Evolutionary conservation across 2,113 vertebrate species (phyloP).

Genomic region (Caranx melampygus): DNA sequence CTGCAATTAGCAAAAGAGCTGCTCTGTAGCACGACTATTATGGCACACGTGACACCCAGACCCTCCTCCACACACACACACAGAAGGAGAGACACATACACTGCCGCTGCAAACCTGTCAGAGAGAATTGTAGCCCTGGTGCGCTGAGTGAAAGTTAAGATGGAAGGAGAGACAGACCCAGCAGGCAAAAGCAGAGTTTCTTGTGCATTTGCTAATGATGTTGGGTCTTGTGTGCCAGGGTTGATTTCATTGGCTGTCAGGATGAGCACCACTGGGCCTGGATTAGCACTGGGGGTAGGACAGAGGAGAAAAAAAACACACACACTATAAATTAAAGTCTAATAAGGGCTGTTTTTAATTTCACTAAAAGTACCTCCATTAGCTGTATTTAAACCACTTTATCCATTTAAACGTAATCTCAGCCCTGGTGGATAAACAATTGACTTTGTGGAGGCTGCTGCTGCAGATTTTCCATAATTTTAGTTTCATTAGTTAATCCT

Average conservation of each 20-base stretch:
- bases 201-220: conserved; percentile 78
- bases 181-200: conserved; percentile 56
- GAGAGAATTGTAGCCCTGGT: conserved; percentile 49
- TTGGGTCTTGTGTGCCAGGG: conserved; percentile 73
- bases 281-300: conserved; percentile 60
- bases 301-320: conserved; percentile 37
- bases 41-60: conserved; percentile 47
- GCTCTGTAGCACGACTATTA: conserved; percentile 41
- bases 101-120: conserved; percentile 54
- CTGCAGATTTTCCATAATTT: conserved; percentile 45
- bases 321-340: conserved; percentile 67
- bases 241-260: conserved; percentile 78
- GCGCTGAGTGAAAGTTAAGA: conserved; percentile 59
- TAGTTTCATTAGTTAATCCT: conserved; percentile 69
- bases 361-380: conserved; percentile 73
- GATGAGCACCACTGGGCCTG: conserved; percentile 53
- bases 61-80: conserved; percentile 30
- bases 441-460: conserved; percentile 43
- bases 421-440: conserved; percentile 68
- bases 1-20: conserved; percentile 77
- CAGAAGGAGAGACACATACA: conserved; percentile 7
- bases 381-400: conserved; percentile 68
- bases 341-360: conserved; percentile 73
- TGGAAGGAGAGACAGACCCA: conserved; percentile 62
- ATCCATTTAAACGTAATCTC: conserved; percentile 69